Conservation (phyloP, 2,888 invertebrate species). For the Didymodactylos carnosus region DNA sequence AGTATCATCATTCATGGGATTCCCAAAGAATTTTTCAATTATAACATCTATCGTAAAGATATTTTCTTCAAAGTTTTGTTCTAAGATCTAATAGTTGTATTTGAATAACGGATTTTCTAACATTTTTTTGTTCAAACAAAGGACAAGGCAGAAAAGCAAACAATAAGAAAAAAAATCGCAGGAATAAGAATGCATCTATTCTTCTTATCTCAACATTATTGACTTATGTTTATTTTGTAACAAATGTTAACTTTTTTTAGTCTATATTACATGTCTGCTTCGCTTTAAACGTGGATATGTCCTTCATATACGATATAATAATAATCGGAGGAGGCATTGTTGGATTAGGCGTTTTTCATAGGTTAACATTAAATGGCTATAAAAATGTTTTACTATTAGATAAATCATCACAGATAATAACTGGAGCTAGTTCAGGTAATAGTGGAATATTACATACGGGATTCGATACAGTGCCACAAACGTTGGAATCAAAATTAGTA, state of each 20-base stretch:
- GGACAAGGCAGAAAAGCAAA: too few relatives aligned
- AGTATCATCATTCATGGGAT: too few relatives aligned
- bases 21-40: too few relatives aligned
- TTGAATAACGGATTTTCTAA: too few relatives aligned
- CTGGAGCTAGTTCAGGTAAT: constrained; percentile 25
- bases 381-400: constrained; percentile 21
- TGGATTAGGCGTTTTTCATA: constrained; percentile 22
- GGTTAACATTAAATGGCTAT: constrained; percentile 21
- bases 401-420: constrained; percentile 20
- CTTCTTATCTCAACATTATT: neutral
- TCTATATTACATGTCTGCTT: too few relatives aligned
- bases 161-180: neutral
- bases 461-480: constrained; percentile 20
- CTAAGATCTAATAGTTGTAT: too few relatives aligned
- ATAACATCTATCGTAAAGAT: too few relatives aligned
- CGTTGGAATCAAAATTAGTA: constrained; percentile 9
- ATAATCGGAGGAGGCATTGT: constrained; percentile 25
- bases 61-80: too few relatives aligned
- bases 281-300: too few relatives aligned
- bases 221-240: neutral
- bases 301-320: constrained; percentile 18
- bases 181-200: neutral
- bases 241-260: too few relatives aligned
- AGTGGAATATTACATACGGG: constrained; percentile 26
- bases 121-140: too few relatives aligned